Evolutionary conservation across 2,888 invertebrate genomes (phyloP).

Genomic region (Drosophila tanythrix): DNA sequence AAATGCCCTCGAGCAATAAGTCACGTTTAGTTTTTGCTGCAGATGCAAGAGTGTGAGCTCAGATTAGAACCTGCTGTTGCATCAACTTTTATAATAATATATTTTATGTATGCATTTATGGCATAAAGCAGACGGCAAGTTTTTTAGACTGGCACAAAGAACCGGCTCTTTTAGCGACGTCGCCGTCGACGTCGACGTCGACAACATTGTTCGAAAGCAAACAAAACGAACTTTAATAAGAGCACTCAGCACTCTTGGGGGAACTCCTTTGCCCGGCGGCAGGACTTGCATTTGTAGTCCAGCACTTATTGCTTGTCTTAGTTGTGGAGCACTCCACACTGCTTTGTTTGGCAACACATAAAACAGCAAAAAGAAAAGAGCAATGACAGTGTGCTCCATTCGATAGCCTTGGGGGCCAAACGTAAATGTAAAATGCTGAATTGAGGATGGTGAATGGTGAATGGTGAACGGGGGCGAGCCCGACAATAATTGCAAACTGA

Average conservation of each 20-base stretch:
- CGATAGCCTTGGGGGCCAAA: slow-evolving; percentile 66
- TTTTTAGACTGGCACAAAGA: slow-evolving; percentile 26
- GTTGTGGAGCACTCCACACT: slow-evolving; percentile 51
- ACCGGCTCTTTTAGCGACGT: slow-evolving; percentile 42
- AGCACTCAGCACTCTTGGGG: slow-evolving; percentile 52
- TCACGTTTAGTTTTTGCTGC: slow-evolving; percentile 13
- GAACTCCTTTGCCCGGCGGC: slow-evolving; percentile 13
- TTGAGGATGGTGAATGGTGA: slow-evolving; percentile 20
- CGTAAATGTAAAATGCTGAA: slow-evolving; percentile 39
- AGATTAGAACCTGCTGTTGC: slow-evolving; percentile 28
- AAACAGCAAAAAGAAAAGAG: slow-evolving; percentile 43
- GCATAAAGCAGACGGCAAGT: slow-evolving; percentile 30
- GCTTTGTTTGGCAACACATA: slow-evolving; percentile 68
- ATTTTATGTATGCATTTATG: slow-evolving; percentile 22
- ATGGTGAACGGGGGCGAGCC: slow-evolving; percentile 22
- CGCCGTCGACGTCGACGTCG: slow-evolving; percentile 44
- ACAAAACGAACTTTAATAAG: slow-evolving; percentile 80
- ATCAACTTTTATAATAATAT: slow-evolving; percentile 14
- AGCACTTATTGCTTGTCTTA: slow-evolving; percentile 41
- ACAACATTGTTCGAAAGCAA: slow-evolving; percentile 70
- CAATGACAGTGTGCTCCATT: slow-evolving; percentile 66
- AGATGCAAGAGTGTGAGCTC: neutral
- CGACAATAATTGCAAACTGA: slow-evolving; percentile 64
- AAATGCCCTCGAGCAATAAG: slow-evolving; percentile 4
- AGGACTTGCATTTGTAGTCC: slow-evolving; percentile 21